These are phyloP conservation scores for Sarcophaga carnaria DNA, from an alignment of 2,888 invertebrate species.

Conservation along the genomic window DNA sequence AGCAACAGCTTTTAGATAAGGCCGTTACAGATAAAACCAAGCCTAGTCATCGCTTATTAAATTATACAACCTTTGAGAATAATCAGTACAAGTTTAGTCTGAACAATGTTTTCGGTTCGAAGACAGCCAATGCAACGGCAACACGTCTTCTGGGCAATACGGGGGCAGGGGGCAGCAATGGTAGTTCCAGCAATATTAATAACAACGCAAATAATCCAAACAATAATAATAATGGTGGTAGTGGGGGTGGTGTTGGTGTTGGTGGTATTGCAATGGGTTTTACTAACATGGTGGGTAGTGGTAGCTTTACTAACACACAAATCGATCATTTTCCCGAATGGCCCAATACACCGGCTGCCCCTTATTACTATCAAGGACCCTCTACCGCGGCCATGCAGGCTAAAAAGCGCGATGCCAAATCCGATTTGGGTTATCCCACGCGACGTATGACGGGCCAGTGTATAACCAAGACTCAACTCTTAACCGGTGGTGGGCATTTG, in stretches of 20 bases:
- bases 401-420: constrained; percentile 80
- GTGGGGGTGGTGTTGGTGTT: constrained; percentile 71
- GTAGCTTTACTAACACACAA: constrained; percentile 68
- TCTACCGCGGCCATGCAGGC: constrained; percentile 71
- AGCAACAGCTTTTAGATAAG: constrained; percentile 61
- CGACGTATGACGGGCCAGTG: constrained; percentile 76
- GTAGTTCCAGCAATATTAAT: constrained; percentile 64
- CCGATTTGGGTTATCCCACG: constrained; percentile 81
- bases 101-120: constrained; percentile 78
- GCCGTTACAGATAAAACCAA: constrained; percentile 59
- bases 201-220: constrained; percentile 38
- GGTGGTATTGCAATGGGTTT: constrained; percentile 71
- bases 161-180: constrained; percentile 64
- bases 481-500: constrained; percentile 76
- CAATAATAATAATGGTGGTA: constrained; percentile 51
- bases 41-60: constrained; percentile 79
- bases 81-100: constrained; percentile 82
- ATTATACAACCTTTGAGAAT: constrained; percentile 82
- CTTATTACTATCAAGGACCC: constrained; percentile 79
- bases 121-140: constrained; percentile 49
- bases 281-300: constrained; percentile 71
- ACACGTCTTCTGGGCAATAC: constrained; percentile 59
- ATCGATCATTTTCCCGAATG: constrained; percentile 78
- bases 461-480: constrained; percentile 78
- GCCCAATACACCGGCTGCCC: constrained; percentile 79